Percentiles rank a stretch among this genome's conserved stretches.
Conservation (phyloP, 2,888 invertebrate genomes). For the Tinea semifulvella region DNA sequence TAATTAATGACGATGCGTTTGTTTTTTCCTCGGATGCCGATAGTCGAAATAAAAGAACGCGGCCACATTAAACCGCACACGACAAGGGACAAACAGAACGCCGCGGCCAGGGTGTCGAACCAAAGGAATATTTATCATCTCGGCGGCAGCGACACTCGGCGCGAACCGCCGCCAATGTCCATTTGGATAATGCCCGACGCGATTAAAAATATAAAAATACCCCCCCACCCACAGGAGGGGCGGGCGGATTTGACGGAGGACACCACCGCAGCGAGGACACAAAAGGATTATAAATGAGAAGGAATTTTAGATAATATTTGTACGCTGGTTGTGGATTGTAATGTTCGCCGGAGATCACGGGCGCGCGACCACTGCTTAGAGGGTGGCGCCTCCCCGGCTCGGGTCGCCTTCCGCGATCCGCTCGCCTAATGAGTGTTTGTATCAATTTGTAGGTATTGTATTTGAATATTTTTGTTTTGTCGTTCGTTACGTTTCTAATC, state of each 20-base stretch:
- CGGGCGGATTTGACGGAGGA: slow-evolving; percentile 57
- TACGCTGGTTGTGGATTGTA: slow-evolving; percentile 66
- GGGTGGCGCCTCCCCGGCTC: slow-evolving; percentile 20
- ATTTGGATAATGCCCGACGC: slow-evolving; percentile 68
- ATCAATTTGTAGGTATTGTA: slow-evolving; percentile 66
- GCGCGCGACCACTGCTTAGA: slow-evolving; percentile 20
- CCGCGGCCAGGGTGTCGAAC: slow-evolving; percentile 55
- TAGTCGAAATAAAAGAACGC: slow-evolving; percentile 45
- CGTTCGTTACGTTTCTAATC: slow-evolving; percentile 64
- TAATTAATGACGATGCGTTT: slow-evolving; percentile 60
- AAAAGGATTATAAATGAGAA: slow-evolving; percentile 69
- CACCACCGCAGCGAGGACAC: slow-evolving; percentile 61
- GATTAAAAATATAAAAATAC: slow-evolving; percentile 69
- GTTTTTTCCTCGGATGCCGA: slow-evolving; percentile 43
- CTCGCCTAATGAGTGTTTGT: slow-evolving; percentile 64
- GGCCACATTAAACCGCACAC: slow-evolving; percentile 31
- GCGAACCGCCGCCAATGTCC: slow-evolving; percentile 57
- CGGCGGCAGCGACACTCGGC: slow-evolving; percentile 57
- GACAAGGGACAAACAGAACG: slow-evolving; percentile 47
- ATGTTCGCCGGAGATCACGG: slow-evolving; percentile 48
- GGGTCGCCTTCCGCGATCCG: slow-evolving; percentile 51
- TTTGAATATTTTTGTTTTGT: slow-evolving; percentile 63
- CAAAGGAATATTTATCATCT: slow-evolving; percentile 66
- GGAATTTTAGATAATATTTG: slow-evolving; percentile 69
- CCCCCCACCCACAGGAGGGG: slow-evolving; percentile 34